Base-by-base conservation (phyloP, 64 coral and sea anemone species). In the Acropora tenuis region DNA sequence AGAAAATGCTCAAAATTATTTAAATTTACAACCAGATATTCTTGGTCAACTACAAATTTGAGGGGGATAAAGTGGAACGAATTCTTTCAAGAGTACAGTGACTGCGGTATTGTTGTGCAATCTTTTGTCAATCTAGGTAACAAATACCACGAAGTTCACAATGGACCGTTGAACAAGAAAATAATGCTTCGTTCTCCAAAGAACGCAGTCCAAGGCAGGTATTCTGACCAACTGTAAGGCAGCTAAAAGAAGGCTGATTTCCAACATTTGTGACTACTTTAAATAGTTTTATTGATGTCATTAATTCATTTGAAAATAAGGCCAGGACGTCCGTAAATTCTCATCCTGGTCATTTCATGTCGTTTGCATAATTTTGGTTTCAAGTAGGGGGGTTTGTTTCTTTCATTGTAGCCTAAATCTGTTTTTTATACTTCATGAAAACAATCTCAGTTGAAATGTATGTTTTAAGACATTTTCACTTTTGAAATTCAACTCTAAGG, bases 401-500 rank as follows among this genome's bases (percentile, higher is more conserved):
- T 71, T 71, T 71, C 67, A n/a, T 71, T 71, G 67, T 71, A 71
- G 67, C 67, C 67, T 71, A 71, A 71, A 71, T 71, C 67, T 71
- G 67, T 71, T 71, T 3, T 71, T 41, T 20, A 71, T 71, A 71
- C 67, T 71, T 71, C 67, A 71, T 71, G 19, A 71, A 71, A 71
- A 71, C 30, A 71, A 71, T 71, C 67, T 71, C 19, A 71, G 67
- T 71, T 71, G 18, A 71, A 71, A 71, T 71, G 67, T 71, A 17
- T 71, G n/a, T 71, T 71, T 20, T n/a, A 71, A 71, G 67, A 71
- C 67, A 71, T 71, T 71, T 20, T 71, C 17, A n/a, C 67, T 71
- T 71, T 71, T 71, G 17, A 71, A 71, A 71, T 71, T 20, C 67
- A 71, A 71, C 67, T 71, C 67, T 71, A n/a, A n/a, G n/a, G n/a